Conservation (phyloP, 2,797 vertebrate species). For the Pseudopleuronectes americanus region DNA sequence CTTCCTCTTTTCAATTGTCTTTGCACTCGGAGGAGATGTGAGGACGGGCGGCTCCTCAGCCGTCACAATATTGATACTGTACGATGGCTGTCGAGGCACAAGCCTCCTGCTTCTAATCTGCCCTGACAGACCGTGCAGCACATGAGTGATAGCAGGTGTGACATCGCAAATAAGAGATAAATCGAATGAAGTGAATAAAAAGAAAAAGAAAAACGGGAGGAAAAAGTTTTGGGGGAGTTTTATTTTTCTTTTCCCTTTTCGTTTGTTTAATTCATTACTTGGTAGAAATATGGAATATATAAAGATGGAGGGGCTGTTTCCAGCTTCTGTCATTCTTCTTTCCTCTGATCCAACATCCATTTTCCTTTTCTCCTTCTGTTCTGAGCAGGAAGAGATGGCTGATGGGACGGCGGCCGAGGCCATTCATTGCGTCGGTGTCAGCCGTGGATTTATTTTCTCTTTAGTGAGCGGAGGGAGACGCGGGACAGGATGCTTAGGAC, state of each 20-base stretch:
- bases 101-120: slow-evolving; percentile 81
- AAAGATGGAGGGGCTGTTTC: slow-evolving; percentile 48
- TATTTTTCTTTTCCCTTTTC: slow-evolving; percentile 18
- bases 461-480: slow-evolving; percentile 67
- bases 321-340: slow-evolving; percentile 28
- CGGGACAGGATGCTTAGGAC: slow-evolving; percentile 73
- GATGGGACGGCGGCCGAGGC: slow-evolving; percentile 66
- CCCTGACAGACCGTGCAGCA: slow-evolving; percentile 81
- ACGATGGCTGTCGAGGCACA: slow-evolving; percentile 84
- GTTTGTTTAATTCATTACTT: slow-evolving; percentile 26
- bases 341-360: slow-evolving; percentile 54
- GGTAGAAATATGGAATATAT: slow-evolving; percentile 21
- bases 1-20: slow-evolving; percentile 87
- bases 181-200: slow-evolving; percentile 68
- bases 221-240: slow-evolving; percentile 58
- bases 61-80: slow-evolving; percentile 87
- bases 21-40: slow-evolving; percentile 82
- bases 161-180: slow-evolving; percentile 82
- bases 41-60: slow-evolving; percentile 84
- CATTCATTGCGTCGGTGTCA: slow-evolving; percentile 73
- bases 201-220: slow-evolving; percentile 57
- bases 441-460: slow-evolving; percentile 76
- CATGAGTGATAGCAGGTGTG: slow-evolving; percentile 84
- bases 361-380: slow-evolving; percentile 57
- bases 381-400: slow-evolving; percentile 57